phyloP scores from a whole-genome alignment of 2,888 invertebrate species.

The Cyrtodaria siliqua region DNA sequence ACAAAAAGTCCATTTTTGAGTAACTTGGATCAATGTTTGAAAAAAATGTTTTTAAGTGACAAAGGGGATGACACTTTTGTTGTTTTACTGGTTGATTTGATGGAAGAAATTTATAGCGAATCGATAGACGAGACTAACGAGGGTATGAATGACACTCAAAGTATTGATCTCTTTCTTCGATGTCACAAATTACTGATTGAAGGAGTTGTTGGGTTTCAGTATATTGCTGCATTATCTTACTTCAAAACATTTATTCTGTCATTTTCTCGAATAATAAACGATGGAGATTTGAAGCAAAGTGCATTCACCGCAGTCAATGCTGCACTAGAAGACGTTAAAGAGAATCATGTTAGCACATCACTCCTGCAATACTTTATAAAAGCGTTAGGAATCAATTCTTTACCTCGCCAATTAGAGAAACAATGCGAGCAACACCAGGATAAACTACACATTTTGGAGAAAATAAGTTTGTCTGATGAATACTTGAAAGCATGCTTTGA shows the following conservation, averaged over 20 bases:
- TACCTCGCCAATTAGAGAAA: too few species aligned
- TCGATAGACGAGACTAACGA: too few species aligned
- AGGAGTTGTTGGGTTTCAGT: conserved; percentile 15
- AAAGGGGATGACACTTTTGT: conserved; percentile 15
- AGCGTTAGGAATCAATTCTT: too few species aligned
- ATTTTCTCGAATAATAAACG: not conserved
- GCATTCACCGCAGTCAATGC: conserved; percentile 11
- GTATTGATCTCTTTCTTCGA: too few species aligned
- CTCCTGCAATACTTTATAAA: conserved; percentile 15
- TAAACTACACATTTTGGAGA: too few species aligned
- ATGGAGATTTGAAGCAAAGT: not conserved
- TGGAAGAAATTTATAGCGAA: conserved; percentile 6
- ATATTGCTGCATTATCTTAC: conserved; percentile 32
- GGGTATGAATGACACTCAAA: too few species aligned
- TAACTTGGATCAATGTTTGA: too few species aligned
- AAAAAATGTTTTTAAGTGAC: not conserved
- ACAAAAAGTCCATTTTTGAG: too few species aligned
- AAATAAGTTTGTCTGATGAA: too few species aligned
- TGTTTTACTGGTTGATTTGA: conserved; percentile 24
- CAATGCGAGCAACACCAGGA: too few species aligned
- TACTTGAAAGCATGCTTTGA: too few species aligned
- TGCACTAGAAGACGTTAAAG: conserved; percentile 4
- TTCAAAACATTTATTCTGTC: conserved; percentile 10
- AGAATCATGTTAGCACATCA: not conserved
- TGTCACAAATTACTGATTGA: conserved; percentile 16